Evolutionary conservation across 2,113 vertebrate species (phyloP).

Genomic region (Mystacornis crossleyi): DNA sequence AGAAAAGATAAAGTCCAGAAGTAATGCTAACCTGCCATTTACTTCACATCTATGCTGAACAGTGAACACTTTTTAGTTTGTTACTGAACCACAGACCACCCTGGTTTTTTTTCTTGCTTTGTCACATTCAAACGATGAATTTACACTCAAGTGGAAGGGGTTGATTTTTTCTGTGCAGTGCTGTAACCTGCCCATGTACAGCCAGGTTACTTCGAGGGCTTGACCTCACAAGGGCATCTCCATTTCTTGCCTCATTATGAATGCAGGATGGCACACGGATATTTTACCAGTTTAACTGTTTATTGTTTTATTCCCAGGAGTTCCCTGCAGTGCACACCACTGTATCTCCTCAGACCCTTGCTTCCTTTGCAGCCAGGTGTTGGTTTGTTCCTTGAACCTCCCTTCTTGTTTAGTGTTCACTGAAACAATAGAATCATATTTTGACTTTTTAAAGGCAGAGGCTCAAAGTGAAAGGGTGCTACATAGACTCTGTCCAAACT

Average conservation of each 20-base stretch:
- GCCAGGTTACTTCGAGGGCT: neutral
- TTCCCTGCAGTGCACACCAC: neutral
- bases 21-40: neutral
- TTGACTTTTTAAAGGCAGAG: neutral
- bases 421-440: neutral
- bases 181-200: neutral
- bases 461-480: neutral
- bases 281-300: neutral
- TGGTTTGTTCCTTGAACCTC: neutral
- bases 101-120: neutral
- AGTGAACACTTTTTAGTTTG: neutral
- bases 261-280: neutral
- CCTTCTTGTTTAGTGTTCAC: neutral
- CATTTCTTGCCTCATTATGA: neutral
- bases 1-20: neutral
- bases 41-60: neutral
- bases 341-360: neutral
- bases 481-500: neutral
- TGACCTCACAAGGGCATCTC: neutral
- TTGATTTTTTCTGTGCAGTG: neutral
- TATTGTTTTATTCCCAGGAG: neutral
- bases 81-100: neutral
- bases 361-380: neutral
- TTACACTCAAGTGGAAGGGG: neutral
- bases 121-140: neutral